Base-by-base conservation (phyloP, 2,113 vertebrate genomes). In the Dasyprocta punctata region DNA sequence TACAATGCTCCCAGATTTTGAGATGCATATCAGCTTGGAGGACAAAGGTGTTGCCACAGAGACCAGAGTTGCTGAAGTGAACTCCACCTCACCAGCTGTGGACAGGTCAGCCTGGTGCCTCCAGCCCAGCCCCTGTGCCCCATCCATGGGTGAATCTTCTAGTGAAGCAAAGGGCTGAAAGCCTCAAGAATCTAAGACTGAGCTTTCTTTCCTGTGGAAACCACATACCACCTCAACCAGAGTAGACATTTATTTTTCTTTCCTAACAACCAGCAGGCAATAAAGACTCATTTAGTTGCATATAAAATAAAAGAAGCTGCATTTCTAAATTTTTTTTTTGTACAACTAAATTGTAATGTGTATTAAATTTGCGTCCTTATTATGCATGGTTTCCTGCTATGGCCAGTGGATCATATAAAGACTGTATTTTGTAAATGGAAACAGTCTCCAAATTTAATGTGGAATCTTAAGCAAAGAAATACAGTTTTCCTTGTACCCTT, bases 321-420 rank as follows among this genome's bases (percentile, higher is more conserved):
- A 65, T 63, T 95, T 94, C 61, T 84, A 86, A 90, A 24, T 52
- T 54, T 77, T 95, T 54, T 77, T 95, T 92, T 95, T 95, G 41
- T n/a, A 65, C 47, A 86, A 87, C 38, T 30, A 86, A 69, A 13
- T 86, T 63, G 41, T 78, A 52, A 73, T 19, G 6, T 81, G 11
- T n/a, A 81, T 93, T 89, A 83, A 82, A 54, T 89, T 71, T 95
- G 69, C 78, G 26, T 60, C 65, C 38, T 60, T 95, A 19, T 33
- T 75, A 58, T 58, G 81, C 6, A 14, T 8, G 33, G 20, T 90
- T 83, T 58, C 69, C 52, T 91, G 28, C 54, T 95, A 49, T 95
- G 52, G 67, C 73, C 38, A 49, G 84, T 52, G 49, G 28, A 38
- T 85, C 63, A 92, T 61, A 61, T 75, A 92, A 92, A 80, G 63